Conservation (phyloP, 30 jellyfish, hydroid and myxozoan species). For the Aurelia aurita complex sp. Pacific region DNA sequence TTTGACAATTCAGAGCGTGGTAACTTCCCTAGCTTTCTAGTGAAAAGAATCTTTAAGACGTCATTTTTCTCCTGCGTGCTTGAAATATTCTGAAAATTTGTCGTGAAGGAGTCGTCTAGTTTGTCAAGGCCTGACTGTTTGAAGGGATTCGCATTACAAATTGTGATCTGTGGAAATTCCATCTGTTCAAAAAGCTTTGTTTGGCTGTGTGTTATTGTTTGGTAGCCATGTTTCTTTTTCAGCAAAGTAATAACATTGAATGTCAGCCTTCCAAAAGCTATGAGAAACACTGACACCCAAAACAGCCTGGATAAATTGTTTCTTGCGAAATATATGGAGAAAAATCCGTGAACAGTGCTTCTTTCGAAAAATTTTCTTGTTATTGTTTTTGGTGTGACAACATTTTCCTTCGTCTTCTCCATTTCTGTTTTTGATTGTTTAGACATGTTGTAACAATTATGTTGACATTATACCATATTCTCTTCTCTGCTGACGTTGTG, state of each 20-base stretch:
- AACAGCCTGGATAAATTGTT: not conserved
- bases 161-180: conserved; percentile 19
- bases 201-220: not conserved
- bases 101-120: not conserved
- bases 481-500: too few relatives aligned
- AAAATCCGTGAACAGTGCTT: conserved; percentile 41
- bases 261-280: not conserved
- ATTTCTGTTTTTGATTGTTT: too few relatives aligned
- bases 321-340: conserved; percentile 19
- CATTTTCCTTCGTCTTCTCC: not conserved
- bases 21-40: not conserved
- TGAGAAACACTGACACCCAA: conserved; percentile 8
- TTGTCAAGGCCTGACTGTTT: not conserved
- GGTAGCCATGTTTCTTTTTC: conserved; percentile 2
- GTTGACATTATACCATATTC: too few relatives aligned
- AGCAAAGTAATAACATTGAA: conserved; percentile 4
- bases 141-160: conserved; percentile 33
- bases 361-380: not conserved
- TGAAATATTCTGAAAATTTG: not conserved
- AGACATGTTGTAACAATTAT: too few relatives aligned
- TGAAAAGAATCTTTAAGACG: not conserved
- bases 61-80: conserved; percentile 1
- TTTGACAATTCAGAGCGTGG: not conserved
- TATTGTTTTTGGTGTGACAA: not conserved
- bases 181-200: not conserved